phyloP scores from a whole-genome alignment of 2,113 vertebrate species.

The Calidris pygmaea region DNA sequence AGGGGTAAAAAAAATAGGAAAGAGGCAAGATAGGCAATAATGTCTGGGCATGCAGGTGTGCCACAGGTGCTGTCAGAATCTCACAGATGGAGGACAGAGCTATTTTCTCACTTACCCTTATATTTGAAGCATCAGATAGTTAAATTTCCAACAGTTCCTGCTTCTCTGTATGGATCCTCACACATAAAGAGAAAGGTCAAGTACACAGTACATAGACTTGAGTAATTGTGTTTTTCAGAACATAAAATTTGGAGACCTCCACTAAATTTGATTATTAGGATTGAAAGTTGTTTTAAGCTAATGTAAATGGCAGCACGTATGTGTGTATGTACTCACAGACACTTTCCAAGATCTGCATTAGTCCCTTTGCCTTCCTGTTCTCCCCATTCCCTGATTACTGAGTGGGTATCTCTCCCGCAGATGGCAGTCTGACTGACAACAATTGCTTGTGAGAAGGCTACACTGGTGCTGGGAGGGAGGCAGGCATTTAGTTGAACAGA shows the following conservation, averaged over 20 bases:
- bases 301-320: background rate
- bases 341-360: background rate
- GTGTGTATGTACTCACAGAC: background rate
- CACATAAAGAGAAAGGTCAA: background rate
- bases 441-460: background rate
- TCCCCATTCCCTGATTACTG: background rate
- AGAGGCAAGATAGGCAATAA: background rate
- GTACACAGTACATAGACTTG: background rate
- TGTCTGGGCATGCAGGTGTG: fast-evolving
- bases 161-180: background rate
- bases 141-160: background rate
- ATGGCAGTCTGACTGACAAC: background rate
- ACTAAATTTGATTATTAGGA: background rate
- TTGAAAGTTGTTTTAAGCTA: background rate
- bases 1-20: background rate
- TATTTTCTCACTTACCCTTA: background rate
- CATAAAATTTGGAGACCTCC: background rate
- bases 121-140: background rate
- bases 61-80: background rate
- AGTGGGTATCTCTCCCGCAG: background rate
- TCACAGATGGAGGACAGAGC: background rate
- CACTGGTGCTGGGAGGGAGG: background rate
- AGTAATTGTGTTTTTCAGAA: background rate
- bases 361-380: background rate
- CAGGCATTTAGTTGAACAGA: background rate